A percentile compares a stretch with the other conserved stretches of the same genome.
Evolutionary conservation across 2,888 invertebrate genomes (phyloP).

Genomic region (Eustalomyia histrio): DNA sequence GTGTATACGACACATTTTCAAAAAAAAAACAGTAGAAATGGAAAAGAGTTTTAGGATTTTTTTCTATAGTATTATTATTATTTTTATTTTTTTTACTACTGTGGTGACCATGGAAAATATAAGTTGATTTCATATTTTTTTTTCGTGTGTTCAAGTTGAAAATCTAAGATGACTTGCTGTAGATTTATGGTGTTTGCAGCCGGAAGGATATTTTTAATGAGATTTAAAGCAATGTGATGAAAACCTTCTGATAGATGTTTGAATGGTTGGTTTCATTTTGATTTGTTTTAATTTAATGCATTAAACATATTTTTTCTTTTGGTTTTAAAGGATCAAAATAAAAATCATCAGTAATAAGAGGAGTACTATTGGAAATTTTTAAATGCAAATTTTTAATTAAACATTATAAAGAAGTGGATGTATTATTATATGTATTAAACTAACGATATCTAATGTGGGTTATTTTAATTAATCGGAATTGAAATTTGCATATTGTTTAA

Average conservation of each 20-base stretch:
- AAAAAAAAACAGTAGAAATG: constrained; percentile 22
- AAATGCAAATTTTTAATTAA: no score
- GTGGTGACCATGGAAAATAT: constrained; percentile 27
- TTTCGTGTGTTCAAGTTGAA: constrained; percentile 25
- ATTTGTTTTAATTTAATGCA: constrained; percentile 4
- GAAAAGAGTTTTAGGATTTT: constrained; percentile 45
- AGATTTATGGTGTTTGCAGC: constrained; percentile 64
- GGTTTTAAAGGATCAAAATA: not conserved
- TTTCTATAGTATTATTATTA: constrained; percentile 15
- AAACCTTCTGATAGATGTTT: constrained; percentile 54
- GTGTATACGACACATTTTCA: constrained; percentile 37
- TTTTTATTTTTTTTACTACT: constrained; percentile 35
- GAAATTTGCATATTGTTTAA: no score
- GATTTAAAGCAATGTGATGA: constrained; percentile 64
- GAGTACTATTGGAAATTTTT: not conserved
- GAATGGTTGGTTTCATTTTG: constrained; percentile 19
- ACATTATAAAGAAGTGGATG: no score
- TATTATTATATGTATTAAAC: no score
- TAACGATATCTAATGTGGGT: no score
- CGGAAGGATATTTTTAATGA: constrained; percentile 65
- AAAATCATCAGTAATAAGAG: not conserved
- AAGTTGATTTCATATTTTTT: constrained; percentile 28
- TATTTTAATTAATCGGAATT: no score
- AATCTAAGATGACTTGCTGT: constrained; percentile 54
- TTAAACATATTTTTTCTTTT: not conserved